Conservation (phyloP, 2,797 vertebrate species). For the Pogoniulus pusillus region DNA sequence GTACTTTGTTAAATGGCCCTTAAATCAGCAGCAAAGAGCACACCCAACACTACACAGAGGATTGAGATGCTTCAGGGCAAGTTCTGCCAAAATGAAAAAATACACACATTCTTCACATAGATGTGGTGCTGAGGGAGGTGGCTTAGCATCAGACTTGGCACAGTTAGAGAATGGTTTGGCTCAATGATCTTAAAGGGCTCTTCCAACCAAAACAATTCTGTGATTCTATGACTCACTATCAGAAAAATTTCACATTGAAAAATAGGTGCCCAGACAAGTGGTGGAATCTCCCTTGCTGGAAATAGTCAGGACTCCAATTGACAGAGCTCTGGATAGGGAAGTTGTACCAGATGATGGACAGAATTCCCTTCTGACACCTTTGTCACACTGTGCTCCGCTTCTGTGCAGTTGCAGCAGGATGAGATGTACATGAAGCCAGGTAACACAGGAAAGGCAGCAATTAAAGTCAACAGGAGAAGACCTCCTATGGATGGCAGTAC, state of each 20-base stretch:
- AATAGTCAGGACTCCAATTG: neutral
- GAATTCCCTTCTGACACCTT: neutral
- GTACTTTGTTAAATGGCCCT: slow-evolving; percentile 6
- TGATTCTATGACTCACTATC: neutral
- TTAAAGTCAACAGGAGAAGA: neutral
- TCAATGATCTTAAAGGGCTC: too few species aligned
- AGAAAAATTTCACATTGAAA: neutral
- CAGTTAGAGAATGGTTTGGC: too few species aligned
- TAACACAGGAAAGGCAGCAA: neutral
- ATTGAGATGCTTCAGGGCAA: neutral
- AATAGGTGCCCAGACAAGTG: neutral
- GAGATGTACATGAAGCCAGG: neutral
- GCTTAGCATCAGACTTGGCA: too few species aligned
- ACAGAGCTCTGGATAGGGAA: neutral
- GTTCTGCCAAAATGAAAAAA: neutral
- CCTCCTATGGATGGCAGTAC: neutral
- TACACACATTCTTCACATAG: neutral
- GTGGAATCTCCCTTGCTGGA: neutral
- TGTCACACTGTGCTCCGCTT: neutral
- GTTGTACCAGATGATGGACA: neutral
- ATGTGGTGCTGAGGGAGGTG: too few species aligned
- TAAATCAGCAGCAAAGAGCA: neutral
- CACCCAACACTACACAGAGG: neutral
- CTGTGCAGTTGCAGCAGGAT: neutral
- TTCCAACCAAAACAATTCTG: too few species aligned